These are phyloP conservation scores for Zootoca vivipara DNA, from an alignment of 2,113 vertebrate genomes.

Conservation along the genomic window DNA sequence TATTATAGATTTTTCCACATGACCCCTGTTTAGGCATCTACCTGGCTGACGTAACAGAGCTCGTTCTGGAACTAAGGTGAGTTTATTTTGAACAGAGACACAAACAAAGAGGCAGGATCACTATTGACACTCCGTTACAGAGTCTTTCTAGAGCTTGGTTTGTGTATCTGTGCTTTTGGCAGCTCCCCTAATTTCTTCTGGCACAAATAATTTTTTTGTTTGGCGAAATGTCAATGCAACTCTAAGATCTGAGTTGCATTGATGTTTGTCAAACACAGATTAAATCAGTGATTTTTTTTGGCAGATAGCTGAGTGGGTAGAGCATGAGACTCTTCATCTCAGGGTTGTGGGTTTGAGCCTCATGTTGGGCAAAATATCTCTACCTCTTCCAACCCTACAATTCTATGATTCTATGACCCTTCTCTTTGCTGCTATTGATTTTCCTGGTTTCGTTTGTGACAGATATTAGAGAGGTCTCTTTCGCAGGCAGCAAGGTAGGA, in stretches of 20 bases:
- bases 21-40: not conserved
- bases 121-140: not conserved
- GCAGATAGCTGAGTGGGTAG: too few relatives aligned
- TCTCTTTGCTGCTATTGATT: not conserved
- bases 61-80: slow-evolving; percentile 9
- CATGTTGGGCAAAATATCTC: too few relatives aligned
- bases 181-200: slow-evolving; percentile 49
- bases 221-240: too few relatives aligned
- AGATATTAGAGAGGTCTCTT: too few relatives aligned
- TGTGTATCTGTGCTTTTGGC: slow-evolving; percentile 17
- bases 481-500: too few relatives aligned
- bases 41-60: not conserved
- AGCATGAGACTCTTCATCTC: too few relatives aligned
- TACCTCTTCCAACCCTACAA: too few relatives aligned
- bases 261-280: slow-evolving; percentile 39
- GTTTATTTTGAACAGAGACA: slow-evolving; percentile 27
- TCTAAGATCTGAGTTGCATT: slow-evolving; percentile 40
- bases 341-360: too few relatives aligned
- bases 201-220: slow-evolving; percentile 21
- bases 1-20: slow-evolving; percentile 7
- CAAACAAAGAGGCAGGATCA: slow-evolving; percentile 42
- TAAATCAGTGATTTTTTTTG: slow-evolving; percentile 7
- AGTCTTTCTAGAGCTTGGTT: slow-evolving; percentile 31
- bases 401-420: not conserved
- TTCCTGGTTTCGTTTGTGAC: not conserved